phyloP scores from a whole-genome alignment of 2,113 vertebrate species.

The Ciconia maguari region DNA sequence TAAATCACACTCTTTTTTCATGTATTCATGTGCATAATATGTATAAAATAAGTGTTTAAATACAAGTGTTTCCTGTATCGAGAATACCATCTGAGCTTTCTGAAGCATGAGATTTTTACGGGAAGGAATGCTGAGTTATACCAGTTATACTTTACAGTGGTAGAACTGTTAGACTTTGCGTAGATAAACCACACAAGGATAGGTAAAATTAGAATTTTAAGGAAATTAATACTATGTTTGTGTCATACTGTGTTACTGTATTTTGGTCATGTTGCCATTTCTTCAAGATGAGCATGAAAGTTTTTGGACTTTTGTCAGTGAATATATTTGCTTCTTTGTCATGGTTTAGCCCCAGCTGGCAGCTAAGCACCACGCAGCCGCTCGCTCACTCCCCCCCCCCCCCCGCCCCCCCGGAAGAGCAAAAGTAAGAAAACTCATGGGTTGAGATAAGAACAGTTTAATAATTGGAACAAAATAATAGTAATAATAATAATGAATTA shows the following conservation, averaged over 20 bases:
- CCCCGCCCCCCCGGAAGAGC: no score
- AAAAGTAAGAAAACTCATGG: no score
- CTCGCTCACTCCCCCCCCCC: no score
- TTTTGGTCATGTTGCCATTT: background rate
- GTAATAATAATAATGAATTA: no score
- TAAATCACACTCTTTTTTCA: background rate
- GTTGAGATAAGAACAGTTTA: no score
- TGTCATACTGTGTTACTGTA: background rate
- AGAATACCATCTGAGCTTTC: background rate
- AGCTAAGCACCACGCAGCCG: no score
- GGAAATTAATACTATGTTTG: background rate
- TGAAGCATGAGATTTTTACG: background rate
- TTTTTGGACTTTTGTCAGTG: background rate
- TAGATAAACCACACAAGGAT: background rate
- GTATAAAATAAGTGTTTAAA: background rate
- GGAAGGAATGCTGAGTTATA: background rate
- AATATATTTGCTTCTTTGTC: background rate
- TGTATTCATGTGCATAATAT: background rate
- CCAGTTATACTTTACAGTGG: background rate
- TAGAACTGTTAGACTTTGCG: background rate
- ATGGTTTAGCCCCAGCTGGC: no score
- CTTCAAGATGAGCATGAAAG: background rate
- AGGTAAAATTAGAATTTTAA: background rate
- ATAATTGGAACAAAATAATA: no score
- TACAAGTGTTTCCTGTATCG: background rate